Base-by-base conservation (phyloP, 2,888 invertebrate genomes). In the Zelleria hepariella region DNA sequence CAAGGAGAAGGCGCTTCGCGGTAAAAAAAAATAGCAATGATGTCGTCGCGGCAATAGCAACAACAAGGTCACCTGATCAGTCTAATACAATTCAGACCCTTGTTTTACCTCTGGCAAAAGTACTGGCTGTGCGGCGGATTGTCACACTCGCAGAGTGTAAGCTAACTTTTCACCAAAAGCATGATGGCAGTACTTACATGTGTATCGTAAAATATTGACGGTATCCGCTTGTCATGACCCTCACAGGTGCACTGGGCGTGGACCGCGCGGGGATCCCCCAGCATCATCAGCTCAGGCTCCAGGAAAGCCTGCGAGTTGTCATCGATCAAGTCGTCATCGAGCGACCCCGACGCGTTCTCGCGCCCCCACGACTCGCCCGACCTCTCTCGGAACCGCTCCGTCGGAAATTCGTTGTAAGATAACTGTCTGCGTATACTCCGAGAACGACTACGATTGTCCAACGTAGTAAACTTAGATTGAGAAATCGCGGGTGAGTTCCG, bases 341-440 rank as follows among this genome's bases (percentile, higher is more conserved):
- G 71, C 60, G 82, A 75, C 66, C 78, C 77, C 65, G 74, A 73
- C 62, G 77, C 72, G 63, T 72, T 74, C 65, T 80, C 82, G 59
- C 82, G 82, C 60, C 80, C 67, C 87, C 86, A 82, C 56, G 75
- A 69, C 65, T 81, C 86, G 62, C 77, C 67, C 66, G 74, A 68
- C 70, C 82, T 77, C 65, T 85, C 85, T 64, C 82, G 74, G 68
- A 71, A 82, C 62, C 86, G 74, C 64, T 88, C 89, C 66, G 77
- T 86, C 61, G 85, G 83, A 74, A 89, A 86, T 68, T 89, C 89
- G 68, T 86, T 89, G 71, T 82, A 89, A 59, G 89, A 89, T 84
- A 89, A 79, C 73, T 88, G 88, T 65, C 88, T 78, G 66, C 78
- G 80, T 68, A 88, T 86, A 71, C 82, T 82, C 65, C 80, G 79